Evolutionary conservation across 2,888 invertebrate species (phyloP), one percentile per base, ranked within the genome.

Genomic region (Eurois occulta): DNA sequence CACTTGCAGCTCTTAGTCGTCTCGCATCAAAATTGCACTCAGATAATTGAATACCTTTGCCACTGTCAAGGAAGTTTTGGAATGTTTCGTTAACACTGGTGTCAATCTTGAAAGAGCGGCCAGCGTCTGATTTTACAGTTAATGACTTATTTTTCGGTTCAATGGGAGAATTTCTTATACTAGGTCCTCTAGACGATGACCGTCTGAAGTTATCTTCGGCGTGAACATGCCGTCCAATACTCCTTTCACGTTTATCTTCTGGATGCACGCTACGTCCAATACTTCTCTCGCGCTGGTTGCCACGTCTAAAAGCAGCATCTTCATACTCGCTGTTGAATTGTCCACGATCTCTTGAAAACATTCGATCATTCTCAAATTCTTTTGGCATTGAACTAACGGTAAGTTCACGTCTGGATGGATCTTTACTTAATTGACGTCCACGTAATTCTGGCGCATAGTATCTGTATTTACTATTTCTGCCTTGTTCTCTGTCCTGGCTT

Each of bases 81-180:
- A 96, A 96, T 48, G 95, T 95, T 70, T 91, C 89, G 72, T 93
- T 94, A 21, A 95, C 91, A 87, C 95, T 96, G 6, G 95, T 96
- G 80, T 96, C 94, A 84, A 96, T 96, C 32, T 89, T 92, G 82
- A 96, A 95, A n/a, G 94, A 91, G 35, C 91, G 91, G 2, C 94
- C 94, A 10, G 89, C 84, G 68, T 93, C 88, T 11, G 91, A 87
- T 86, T 94, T 90, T 5, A 94, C 90, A 7, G 93, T 93, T 68
- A 94, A 77, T 46, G 82, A 90, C 38, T 93, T 93, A 46, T 90
- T 88, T 75, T 87, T 85, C 35, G 43, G 7, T 43, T 87, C 81
- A 62, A 75, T 82, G 6, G 75, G 77, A 65, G 43, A 60, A 80
- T 73, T 85, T 87, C 86, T 90, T 58, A 89, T 76, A 86, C 91